Evolutionary conservation across 1,140 invertebrate species (phyloP), one percentile per base, ranked within the genome.

Genomic region (Neoseiulus cucumeris): DNA sequence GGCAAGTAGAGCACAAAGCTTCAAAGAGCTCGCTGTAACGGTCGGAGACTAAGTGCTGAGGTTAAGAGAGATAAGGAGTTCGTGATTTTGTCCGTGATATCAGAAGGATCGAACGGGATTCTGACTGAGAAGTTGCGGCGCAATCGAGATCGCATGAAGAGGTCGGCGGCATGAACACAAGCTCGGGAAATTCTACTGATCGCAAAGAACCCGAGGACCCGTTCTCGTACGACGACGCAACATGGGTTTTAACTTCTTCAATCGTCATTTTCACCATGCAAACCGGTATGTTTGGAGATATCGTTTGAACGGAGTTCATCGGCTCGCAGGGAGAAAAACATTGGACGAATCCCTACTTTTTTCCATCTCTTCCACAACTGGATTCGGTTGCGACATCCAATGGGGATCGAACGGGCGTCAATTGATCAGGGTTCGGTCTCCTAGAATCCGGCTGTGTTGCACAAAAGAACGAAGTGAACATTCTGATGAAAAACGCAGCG

Each of bases 211-310:
- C 51, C 14, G 14, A 29, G n/a, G 51, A 59, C 14, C 25, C 14
- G 22, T 20, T 25, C 51, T 59, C 51, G 1, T 59, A 5, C 22
- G 51, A 59, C 22, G 91, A 94, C 70, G 87, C 87, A 14, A 88
- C 85, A 68, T 94, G 90, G 90, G 87, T 93, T 55, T 9, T 94
- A 20, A 90, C 89, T 0, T 88, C 87, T 64, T 86, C 88, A 0
- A 93, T 95, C 72, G 92, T 93, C 69, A 94, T 94, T 67, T 93
- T 94, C 73, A 94, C 90, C 0, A 95, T 95, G 91, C 90, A 94
- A 79, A 92, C 90, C 68, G 55, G 25, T 47, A 66, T 12, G 45
- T 4, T 64, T 6, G 18, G 25, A 59, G 25, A 29, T 25, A 59
- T 29, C 51, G 28, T 20, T 7, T 14, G 28, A 47, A 14, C 28